phyloP scores from a whole-genome alignment of 2,797 vertebrate genomes.

The Sebastes wilsoni region DNA sequence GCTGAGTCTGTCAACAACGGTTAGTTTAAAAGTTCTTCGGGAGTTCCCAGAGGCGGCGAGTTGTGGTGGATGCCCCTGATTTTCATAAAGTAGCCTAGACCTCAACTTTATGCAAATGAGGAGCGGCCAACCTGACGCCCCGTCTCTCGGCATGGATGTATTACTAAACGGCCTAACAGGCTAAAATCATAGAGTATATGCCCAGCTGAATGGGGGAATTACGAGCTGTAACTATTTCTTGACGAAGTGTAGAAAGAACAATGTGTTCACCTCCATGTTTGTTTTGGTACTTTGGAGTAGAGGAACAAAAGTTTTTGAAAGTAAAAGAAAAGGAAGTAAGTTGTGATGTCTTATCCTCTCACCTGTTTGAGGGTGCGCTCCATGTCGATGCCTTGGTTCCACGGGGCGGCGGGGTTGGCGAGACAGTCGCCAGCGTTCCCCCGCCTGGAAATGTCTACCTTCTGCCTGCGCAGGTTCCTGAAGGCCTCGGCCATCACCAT shows the following conservation, averaged over 20 bases:
- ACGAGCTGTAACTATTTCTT: neutral
- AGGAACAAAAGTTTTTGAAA: fast-evolving
- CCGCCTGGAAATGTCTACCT: conserved; percentile 93
- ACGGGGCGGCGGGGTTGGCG: conserved; percentile 94
- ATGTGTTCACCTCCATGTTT: neutral
- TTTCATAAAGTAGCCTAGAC: too few relatives aligned
- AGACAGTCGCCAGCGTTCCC: conserved; percentile 95
- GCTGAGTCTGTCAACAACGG: too few relatives aligned
- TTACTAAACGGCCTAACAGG: too few relatives aligned
- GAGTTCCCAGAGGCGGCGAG: too few relatives aligned
- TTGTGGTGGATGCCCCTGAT: too few relatives aligned
- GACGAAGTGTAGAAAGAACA: fast-evolving
- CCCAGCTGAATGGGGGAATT: too few relatives aligned
- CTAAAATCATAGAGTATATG: fast-evolving
- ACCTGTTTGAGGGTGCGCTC: conserved; percentile 96
- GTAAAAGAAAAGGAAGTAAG: neutral
- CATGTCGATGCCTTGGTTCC: conserved; percentile 97
- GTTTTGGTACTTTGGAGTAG: neutral
- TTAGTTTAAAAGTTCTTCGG: too few relatives aligned
- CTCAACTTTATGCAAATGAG: too few relatives aligned
- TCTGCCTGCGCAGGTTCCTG: conserved; percentile 91
- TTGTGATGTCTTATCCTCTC: neutral
- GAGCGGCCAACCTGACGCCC: too few relatives aligned
- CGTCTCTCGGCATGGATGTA: too few relatives aligned
- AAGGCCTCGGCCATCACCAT: conserved; percentile 98